Evolutionary conservation across 2,797 vertebrate genomes (phyloP).

Genomic region (Sciurus vulgaris): DNA sequence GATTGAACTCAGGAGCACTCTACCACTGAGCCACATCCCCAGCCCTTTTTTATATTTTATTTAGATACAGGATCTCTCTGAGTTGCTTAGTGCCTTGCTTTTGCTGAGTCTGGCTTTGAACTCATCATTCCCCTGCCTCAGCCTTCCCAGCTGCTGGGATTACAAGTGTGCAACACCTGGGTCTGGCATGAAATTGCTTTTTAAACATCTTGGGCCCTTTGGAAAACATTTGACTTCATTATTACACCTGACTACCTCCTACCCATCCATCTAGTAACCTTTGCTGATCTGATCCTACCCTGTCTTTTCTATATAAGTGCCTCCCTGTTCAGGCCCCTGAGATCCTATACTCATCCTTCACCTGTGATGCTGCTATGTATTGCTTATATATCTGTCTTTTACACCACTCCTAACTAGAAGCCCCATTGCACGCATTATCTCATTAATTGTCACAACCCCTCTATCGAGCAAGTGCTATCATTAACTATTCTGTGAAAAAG

Average conservation of each 20-base stretch:
- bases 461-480: background rate
- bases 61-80: too few relatives aligned
- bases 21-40: too few relatives aligned
- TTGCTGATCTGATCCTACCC: background rate
- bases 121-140: too few relatives aligned
- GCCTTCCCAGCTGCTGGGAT: too few relatives aligned
- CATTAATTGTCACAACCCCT: background rate
- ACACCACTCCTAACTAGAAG: background rate
- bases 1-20: too few relatives aligned
- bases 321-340: background rate
- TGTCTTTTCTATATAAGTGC: background rate
- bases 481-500: background rate
- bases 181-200: background rate
- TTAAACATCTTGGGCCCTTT: background rate
- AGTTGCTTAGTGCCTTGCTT: too few relatives aligned
- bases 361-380: background rate
- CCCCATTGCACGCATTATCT: background rate
- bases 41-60: too few relatives aligned
- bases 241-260: background rate
- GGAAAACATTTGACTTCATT: background rate
- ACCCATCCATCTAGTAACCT: background rate
- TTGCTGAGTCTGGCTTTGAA: too few relatives aligned
- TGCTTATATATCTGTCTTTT: background rate
- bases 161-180: too few relatives aligned
- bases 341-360: background rate